Percentiles rank a stretch among this genome's conserved stretches.
phyloP scores from a whole-genome alignment of 1,140 invertebrate species.

The Bicyclus anynana region DNA sequence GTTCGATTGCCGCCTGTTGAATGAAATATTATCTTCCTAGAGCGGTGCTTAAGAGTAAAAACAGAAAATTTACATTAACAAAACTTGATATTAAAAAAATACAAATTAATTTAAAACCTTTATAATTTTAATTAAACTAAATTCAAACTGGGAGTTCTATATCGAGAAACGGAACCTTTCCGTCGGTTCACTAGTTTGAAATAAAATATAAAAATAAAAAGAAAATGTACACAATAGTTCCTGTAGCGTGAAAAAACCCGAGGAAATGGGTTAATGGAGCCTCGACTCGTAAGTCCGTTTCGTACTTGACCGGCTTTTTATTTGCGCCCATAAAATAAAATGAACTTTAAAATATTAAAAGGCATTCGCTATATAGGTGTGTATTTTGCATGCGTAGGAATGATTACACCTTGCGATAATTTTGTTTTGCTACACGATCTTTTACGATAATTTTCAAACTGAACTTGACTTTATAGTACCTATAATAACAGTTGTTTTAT shows the following conservation, averaged over 20 bases:
- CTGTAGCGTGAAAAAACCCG: constrained; percentile 2
- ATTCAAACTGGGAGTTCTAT: not conserved
- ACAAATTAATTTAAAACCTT: too few species aligned
- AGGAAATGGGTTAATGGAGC: constrained; percentile 16
- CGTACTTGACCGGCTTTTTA: constrained; percentile 43
- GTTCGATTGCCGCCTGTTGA: too few species aligned
- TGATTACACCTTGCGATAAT: not conserved
- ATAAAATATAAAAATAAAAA: constrained; percentile 4
- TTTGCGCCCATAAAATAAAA: constrained; percentile 55
- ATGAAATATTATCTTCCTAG: too few species aligned
- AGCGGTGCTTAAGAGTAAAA: too few species aligned
- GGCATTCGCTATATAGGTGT: not conserved
- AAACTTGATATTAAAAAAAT: too few species aligned
- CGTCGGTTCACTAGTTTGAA: not conserved
- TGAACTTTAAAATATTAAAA: constrained; percentile 56
- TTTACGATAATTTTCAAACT: too few species aligned
- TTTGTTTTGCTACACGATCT: too few species aligned
- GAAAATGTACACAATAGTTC: constrained; percentile 1
- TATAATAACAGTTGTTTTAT: too few species aligned
- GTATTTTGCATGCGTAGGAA: not conserved
- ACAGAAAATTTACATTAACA: too few species aligned
- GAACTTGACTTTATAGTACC: too few species aligned
- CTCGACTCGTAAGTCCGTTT: constrained; percentile 27
- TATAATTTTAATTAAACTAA: not conserved
- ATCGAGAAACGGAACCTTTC: not conserved